Base-by-base conservation (phyloP, 2,113 vertebrate species). In the Penelope pileata region DNA sequence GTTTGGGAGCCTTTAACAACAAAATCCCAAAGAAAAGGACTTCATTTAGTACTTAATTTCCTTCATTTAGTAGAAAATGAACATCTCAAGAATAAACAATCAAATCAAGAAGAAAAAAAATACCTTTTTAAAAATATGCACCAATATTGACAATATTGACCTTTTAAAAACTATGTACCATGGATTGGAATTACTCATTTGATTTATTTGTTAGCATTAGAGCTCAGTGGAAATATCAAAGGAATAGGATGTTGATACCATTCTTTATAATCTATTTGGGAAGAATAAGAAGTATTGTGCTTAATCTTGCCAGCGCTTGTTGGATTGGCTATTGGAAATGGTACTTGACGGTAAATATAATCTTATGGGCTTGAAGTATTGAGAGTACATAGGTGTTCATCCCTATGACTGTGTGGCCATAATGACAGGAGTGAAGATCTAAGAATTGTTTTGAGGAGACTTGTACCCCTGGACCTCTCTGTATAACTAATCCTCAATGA, bases 241-340 rank as follows among this genome's bases (percentile, higher is more conserved):
- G 80, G 59, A 95, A 27, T 24, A 70, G 64, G 76, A 45, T 6
- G 26, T 51, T 59, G 68, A 50, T 90, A 77, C 80, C 53, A 54
- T 88, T 88, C 91, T 45, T 76, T 91, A 48, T 76, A 73, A 96
- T 70, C 79, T 90, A 16, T 70, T 94, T 90, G 94, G 63, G 45
- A 95, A 86, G 83, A 80, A 80, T 74, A 23, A 93, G 76, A 50
- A 79, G 43, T 72, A 73, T 77, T 88, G 69, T 91, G 91, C 94
- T 88, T n/a, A 60, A 50, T 75, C 91, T 86, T 88, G 47, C 56
- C 91, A 88, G 56, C 64, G 47, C 43, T 94, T 88, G 67, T 86
- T 68, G 77, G 67, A 30, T 58, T 78, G 76, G 56, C 40, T 90
- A 14, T 22, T 75, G 70, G 62, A 91, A 92, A 64, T 50, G 30